Percentiles rank a stretch among this genome's conserved stretches.
phyloP scores from a whole-genome alignment of 2,113 vertebrate genomes.

The Brachypodius melanocephalos region DNA sequence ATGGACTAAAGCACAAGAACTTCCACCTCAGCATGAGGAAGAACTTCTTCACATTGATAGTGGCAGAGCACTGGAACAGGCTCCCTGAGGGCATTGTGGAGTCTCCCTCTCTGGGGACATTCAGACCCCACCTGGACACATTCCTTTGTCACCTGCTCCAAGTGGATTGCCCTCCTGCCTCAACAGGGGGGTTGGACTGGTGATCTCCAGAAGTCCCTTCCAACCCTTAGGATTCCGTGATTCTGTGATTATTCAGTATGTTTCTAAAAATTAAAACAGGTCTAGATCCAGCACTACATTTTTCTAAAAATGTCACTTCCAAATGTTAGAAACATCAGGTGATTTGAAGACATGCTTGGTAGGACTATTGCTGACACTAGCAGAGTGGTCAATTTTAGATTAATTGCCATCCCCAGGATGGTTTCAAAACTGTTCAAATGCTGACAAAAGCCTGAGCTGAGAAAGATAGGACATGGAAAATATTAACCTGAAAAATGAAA shows the following conservation, averaged over 20 bases:
- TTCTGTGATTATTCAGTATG: not conserved
- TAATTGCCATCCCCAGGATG: not conserved
- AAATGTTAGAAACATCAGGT: not conserved
- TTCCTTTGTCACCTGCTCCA: not conserved
- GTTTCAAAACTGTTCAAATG: not conserved
- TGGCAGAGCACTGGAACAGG: not conserved
- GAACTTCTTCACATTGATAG: not conserved
- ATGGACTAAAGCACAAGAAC: not conserved
- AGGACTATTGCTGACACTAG: not conserved
- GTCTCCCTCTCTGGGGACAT: not conserved
- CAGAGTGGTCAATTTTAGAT: not conserved
- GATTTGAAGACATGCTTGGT: not conserved
- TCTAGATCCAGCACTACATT: not conserved
- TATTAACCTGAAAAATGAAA: not conserved
- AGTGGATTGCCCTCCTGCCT: not conserved
- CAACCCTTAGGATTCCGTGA: not conserved
- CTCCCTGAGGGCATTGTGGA: not conserved
- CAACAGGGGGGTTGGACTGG: rapidly evolving
- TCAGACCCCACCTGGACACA: not conserved
- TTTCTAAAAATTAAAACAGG: not conserved
- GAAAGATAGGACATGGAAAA: not conserved
- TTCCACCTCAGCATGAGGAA: not conserved
- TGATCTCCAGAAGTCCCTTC: not conserved
- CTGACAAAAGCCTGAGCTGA: not conserved
- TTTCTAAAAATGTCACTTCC: not conserved